phyloP scores from a whole-genome alignment of 2,113 vertebrate species.

The Junco hyemalis region DNA sequence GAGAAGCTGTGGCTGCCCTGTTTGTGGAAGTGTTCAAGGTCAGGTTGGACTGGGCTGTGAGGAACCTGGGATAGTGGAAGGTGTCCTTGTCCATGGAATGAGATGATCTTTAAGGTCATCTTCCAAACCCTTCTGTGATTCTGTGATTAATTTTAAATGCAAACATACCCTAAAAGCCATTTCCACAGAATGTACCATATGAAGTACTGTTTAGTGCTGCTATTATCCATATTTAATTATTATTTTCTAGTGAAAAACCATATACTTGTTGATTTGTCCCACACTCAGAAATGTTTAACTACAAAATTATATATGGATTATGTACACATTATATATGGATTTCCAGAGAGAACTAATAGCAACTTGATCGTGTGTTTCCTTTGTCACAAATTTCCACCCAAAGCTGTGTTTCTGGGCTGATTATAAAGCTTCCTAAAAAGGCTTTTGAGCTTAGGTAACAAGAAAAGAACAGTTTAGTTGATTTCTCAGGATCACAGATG shows the following conservation, averaged over 20 bases:
- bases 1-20: neutral
- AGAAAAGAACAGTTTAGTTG: neutral
- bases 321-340: neutral
- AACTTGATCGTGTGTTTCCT: neutral
- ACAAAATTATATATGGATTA: neutral
- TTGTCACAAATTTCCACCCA: neutral
- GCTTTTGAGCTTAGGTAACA: neutral
- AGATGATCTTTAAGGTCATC: neutral
- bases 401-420: neutral
- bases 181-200: neutral
- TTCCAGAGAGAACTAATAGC: neutral
- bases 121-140: neutral
- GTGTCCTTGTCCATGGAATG: neutral
- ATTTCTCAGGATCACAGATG: neutral
- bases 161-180: neutral
- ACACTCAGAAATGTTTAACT: neutral
- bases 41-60: neutral
- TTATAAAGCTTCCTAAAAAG: neutral
- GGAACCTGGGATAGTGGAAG: neutral
- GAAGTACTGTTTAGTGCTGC: neutral
- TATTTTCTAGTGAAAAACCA: neutral
- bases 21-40: neutral
- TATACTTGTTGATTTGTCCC: neutral
- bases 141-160: neutral
- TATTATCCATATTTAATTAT: neutral